phyloP scores from a whole-genome alignment of 2,888 invertebrate genomes.

The Podotricha telesiphe region DNA sequence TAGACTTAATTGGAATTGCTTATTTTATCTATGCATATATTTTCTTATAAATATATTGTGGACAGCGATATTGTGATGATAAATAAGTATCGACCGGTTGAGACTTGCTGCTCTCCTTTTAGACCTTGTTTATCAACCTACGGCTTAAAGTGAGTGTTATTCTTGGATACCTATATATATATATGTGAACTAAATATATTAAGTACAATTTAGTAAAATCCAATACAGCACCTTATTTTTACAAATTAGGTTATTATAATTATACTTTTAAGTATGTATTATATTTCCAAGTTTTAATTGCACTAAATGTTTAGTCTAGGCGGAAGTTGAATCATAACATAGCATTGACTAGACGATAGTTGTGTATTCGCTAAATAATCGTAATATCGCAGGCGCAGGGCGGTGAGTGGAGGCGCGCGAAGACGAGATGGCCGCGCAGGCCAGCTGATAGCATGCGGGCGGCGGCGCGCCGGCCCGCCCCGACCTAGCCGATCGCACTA shows the following conservation, averaged over 20 bases:
- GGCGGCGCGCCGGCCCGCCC: constrained; percentile 81
- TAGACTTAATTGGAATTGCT: background rate
- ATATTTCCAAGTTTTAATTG: background rate
- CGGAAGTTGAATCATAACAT: background rate
- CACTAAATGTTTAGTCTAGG: no score
- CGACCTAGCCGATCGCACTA: constrained; percentile 77
- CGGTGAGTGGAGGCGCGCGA: constrained; percentile 74
- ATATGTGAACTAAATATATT: no score
- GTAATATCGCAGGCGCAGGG: constrained; percentile 64
- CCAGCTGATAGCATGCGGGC: constrained; percentile 83
- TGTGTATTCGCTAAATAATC: background rate
- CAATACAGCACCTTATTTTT: no score
- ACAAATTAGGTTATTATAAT: background rate
- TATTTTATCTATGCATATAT: background rate
- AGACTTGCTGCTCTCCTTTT: constrained; percentile 43
- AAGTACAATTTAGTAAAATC: no score
- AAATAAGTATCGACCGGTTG: constrained; percentile 45
- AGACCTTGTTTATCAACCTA: constrained; percentile 37
- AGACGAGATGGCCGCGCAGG: constrained; percentile 74
- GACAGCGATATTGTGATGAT: no score
- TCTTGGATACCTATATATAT: constrained; percentile 15
- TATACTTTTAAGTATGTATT: background rate
- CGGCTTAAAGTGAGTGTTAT: constrained; percentile 32
- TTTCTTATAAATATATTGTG: no score
- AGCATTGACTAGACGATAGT: background rate